phyloP scores from a whole-genome alignment of 2,113 vertebrate species.

The Myotis yumanensis region DNA sequence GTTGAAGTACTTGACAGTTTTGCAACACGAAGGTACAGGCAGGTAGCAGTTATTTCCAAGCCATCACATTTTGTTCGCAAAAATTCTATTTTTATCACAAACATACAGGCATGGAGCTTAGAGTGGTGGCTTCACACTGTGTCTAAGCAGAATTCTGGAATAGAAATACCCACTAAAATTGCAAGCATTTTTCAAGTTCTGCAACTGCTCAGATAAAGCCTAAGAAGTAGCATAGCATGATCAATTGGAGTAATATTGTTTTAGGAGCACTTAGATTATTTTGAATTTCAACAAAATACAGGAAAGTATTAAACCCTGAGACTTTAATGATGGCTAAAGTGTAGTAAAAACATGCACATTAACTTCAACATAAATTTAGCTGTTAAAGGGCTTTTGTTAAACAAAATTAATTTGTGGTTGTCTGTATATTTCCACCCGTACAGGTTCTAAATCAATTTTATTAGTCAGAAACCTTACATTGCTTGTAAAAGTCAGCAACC shows the following conservation, averaged over 20 bases:
- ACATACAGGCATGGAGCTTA: background rate
- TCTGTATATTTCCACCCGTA: background rate
- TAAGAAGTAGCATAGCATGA: conserved; percentile 13
- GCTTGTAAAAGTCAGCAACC: background rate
- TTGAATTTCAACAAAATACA: conserved; percentile 27
- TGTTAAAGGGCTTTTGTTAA: conserved; percentile 42
- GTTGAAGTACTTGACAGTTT: conserved; percentile 24
- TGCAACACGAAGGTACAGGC: background rate
- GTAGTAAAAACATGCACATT: conserved; percentile 13
- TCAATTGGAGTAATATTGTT: conserved; percentile 11
- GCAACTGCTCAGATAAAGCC: background rate
- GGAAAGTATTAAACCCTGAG: background rate
- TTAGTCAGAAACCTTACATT: background rate
- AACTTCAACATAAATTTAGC: conserved; percentile 38
- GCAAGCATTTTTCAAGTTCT: conserved; percentile 44
- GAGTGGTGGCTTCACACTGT: conserved; percentile 58
- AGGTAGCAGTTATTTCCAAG: conserved; percentile 45
- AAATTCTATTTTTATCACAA: conserved; percentile 61
- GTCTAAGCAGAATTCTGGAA: conserved; percentile 46
- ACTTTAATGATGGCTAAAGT: background rate
- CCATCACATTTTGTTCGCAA: conserved; percentile 28
- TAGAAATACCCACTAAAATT: conserved; percentile 58
- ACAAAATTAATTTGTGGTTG: conserved; percentile 33
- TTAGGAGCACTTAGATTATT: conserved; percentile 31
- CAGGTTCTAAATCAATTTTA: conserved; percentile 56